phyloP scores from a whole-genome alignment of 2,888 invertebrate species.

The Caenorhabditis zanzibari region DNA sequence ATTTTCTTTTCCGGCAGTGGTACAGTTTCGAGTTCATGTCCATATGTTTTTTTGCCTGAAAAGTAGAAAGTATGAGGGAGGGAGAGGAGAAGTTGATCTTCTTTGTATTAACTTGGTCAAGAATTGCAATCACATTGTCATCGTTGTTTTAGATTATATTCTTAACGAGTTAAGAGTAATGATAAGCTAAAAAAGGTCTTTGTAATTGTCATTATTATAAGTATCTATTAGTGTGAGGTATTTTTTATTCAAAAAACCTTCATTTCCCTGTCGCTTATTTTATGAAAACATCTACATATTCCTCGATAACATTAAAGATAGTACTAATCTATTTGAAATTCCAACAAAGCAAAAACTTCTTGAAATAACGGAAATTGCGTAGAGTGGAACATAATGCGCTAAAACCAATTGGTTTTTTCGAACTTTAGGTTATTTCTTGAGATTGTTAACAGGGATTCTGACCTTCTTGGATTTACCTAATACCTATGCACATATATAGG shows the following conservation, averaged over 20 bases:
- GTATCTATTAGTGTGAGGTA: not conserved
- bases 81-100: not conserved
- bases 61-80: not conserved
- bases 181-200: slow-evolving; percentile 15
- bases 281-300: no score
- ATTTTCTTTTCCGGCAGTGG: slow-evolving; percentile 67
- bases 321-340: no score
- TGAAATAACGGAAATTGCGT: no score
- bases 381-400: no score
- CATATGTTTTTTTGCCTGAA: slow-evolving; percentile 50
- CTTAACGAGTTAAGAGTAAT: not conserved
- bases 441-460: no score
- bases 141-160: slow-evolving; percentile 27
- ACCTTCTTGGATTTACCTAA: no score
- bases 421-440: no score
- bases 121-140: slow-evolving; percentile 1
- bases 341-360: no score
- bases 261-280: no score
- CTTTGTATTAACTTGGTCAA: slow-evolving; percentile 13
- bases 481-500: no score
- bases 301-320: no score
- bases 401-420: no score
- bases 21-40: slow-evolving; percentile 62
- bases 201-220: slow-evolving; percentile 31
- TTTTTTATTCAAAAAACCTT: not conserved